Percentiles rank a stretch among this genome's conserved stretches.
phyloP scores from a whole-genome alignment of 1,140 invertebrate genomes.

The Trachymyrmex cornetzi region DNA sequence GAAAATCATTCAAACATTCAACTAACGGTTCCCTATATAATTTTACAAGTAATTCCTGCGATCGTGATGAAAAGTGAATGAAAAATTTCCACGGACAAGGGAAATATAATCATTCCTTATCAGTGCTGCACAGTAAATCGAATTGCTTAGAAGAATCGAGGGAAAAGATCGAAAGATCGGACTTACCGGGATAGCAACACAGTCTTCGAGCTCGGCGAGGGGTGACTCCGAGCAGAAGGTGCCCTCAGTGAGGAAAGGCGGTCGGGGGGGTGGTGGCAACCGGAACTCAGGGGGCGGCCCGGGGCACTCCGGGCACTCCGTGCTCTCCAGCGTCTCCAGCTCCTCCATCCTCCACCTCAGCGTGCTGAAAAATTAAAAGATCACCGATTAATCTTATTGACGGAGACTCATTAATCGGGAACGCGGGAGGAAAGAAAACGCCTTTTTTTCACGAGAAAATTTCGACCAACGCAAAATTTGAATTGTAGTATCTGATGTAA shows the following conservation, averaged over 20 bases:
- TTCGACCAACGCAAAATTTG: neutral
- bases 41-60: neutral
- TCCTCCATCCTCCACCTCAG: constrained; percentile 86
- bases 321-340: constrained; percentile 85
- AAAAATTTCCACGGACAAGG: neutral
- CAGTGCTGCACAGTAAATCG: neutral
- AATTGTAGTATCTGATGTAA: neutral
- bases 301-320: constrained; percentile 85
- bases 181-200: constrained; percentile 85
- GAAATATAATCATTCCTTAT: constrained; percentile 21
- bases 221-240: constrained; percentile 85
- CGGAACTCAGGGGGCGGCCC: constrained; percentile 85
- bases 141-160: neutral
- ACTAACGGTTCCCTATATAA: neutral
- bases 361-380: constrained; percentile 82
- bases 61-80: neutral
- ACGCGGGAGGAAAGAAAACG: neutral
- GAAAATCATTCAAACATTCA: neutral
- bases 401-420: constrained; percentile 68
- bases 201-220: constrained; percentile 85
- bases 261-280: constrained; percentile 85
- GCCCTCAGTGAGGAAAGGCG: constrained; percentile 84
- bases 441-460: neutral
- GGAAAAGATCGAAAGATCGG: neutral
- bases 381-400: constrained; percentile 78